Evolutionary conservation across 2,797 vertebrate species (phyloP).

Genomic region (Nothura maculosa): DNA sequence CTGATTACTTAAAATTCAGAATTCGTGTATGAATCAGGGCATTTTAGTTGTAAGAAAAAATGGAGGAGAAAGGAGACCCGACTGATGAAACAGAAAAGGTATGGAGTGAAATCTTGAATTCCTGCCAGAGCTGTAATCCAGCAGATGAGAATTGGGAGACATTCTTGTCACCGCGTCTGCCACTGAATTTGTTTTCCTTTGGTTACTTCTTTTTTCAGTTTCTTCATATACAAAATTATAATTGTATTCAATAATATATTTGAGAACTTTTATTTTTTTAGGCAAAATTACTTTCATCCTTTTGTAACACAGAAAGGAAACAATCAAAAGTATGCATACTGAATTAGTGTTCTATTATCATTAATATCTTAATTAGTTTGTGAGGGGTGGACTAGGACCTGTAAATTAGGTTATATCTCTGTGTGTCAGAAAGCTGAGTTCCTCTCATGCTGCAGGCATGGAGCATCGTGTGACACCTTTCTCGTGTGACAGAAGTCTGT

Average conservation of each 20-base stretch:
- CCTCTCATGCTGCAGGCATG: not conserved
- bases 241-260: not conserved
- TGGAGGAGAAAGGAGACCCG: not conserved
- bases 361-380: not conserved
- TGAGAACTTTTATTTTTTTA: not conserved
- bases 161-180: not conserved
- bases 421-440: not conserved
- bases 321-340: not conserved
- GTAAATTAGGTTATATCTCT: not conserved
- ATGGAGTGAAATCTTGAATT: not conserved
- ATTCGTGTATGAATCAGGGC: not conserved
- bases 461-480: not conserved
- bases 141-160: not conserved
- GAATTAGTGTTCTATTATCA: not conserved
- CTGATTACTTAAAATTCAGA: not conserved
- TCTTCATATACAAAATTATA: not conserved
- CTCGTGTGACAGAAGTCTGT: not conserved
- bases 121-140: rapidly evolving
- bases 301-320: not conserved
- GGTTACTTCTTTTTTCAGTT: not conserved
- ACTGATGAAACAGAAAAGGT: not conserved
- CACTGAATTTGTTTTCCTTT: not conserved
- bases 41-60: not conserved
- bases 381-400: not conserved
- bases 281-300: not conserved